Evolutionary conservation across 2,113 vertebrate genomes (phyloP).

Genomic region (Anhinga anhinga): DNA sequence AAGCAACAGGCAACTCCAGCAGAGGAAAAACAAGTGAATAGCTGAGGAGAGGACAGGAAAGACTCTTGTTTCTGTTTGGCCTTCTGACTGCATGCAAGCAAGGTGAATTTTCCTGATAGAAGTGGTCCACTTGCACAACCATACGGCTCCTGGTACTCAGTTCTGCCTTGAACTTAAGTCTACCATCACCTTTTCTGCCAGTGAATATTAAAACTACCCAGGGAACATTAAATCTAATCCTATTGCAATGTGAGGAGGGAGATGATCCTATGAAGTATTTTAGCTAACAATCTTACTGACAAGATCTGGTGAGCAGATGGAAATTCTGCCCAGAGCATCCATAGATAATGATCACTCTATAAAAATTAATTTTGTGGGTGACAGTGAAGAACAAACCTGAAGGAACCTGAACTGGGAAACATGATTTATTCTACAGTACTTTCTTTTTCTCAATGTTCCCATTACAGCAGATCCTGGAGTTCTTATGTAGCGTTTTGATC

Average conservation of each 20-base stretch:
- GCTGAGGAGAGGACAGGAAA: neutral
- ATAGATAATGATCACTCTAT: neutral
- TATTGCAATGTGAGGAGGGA: neutral
- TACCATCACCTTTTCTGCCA: neutral
- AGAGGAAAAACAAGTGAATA: neutral
- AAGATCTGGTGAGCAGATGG: neutral
- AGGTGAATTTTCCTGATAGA: neutral
- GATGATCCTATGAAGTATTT: neutral
- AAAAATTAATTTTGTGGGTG: neutral
- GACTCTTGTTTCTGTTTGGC: neutral
- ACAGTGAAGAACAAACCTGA: neutral
- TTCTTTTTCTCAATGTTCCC: neutral
- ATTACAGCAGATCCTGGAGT: neutral
- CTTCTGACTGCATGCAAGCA: neutral
- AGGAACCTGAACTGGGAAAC: neutral
- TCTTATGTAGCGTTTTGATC: neutral
- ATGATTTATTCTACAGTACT: neutral
- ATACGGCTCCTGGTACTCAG: neutral
- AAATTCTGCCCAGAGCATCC: neutral
- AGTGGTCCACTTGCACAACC: neutral
- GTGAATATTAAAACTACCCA: neutral
- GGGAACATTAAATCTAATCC: neutral
- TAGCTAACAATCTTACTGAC: neutral
- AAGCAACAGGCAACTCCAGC: neutral
- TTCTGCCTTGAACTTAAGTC: neutral